Conservation (phyloP, 2,888 invertebrate species). For the Exephanes ischioxanthus region DNA sequence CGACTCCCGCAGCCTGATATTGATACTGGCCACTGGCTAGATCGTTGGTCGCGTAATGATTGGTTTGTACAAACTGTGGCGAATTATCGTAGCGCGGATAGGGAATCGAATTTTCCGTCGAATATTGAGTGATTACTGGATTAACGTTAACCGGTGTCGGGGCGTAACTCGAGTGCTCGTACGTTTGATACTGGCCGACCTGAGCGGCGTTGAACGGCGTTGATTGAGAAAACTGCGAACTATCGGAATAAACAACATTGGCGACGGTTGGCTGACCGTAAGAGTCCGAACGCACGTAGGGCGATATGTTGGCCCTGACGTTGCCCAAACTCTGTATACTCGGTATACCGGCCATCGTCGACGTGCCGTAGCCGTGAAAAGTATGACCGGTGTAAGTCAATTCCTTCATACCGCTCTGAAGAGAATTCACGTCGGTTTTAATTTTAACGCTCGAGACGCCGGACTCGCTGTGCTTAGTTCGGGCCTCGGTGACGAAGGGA, state of each 20-base stretch:
- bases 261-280: conserved; percentile 77
- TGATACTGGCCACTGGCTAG: conserved; percentile 76
- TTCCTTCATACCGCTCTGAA: conserved; percentile 74
- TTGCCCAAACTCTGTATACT: conserved; percentile 74
- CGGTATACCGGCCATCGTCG: conserved; percentile 73
- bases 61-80: conserved; percentile 79
- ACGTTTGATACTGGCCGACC: conserved; percentile 77
- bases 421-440: conserved; percentile 70
- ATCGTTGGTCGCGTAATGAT: conserved; percentile 77
- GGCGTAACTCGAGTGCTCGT: conserved; percentile 77
- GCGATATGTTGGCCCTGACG: conserved; percentile 75
- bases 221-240: conserved; percentile 77
- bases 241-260: conserved; percentile 77
- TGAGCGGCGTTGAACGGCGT: conserved; percentile 75
- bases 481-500: conserved; percentile 77
- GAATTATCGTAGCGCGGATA: conserved; percentile 79
- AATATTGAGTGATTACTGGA: conserved; percentile 77
- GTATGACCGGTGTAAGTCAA: conserved; percentile 72
- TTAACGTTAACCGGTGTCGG: conserved; percentile 77
- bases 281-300: conserved; percentile 77
- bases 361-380: conserved; percentile 76
- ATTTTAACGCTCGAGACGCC: conserved; percentile 67
- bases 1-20: conserved; percentile 73
- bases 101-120: conserved; percentile 77
- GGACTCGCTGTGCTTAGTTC: conserved; percentile 74